These are phyloP conservation scores for Eublepharis macularius DNA, from an alignment of 2,113 vertebrate genomes.

Conservation along the genomic window DNA sequence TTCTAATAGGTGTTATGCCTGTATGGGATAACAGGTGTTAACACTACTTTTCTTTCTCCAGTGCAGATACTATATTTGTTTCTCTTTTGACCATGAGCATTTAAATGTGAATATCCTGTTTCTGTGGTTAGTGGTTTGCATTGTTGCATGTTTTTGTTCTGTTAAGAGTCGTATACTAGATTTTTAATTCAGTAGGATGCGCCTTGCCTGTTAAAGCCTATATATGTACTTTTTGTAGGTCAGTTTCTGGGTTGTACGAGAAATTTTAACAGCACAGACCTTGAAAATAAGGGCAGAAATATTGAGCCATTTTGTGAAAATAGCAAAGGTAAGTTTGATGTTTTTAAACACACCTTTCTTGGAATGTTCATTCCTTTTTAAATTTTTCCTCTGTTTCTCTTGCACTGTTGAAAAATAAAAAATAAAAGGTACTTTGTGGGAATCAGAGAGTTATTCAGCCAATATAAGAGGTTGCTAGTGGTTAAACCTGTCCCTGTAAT, in stretches of 20 bases:
- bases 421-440: neutral
- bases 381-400: neutral
- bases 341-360: neutral
- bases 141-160: neutral
- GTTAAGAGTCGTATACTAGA: neutral
- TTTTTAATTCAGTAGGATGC: neutral
- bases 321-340: conserved; percentile 88
- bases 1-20: too few species aligned
- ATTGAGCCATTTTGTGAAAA: conserved; percentile 95
- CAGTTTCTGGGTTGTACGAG: conserved; percentile 97
- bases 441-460: neutral
- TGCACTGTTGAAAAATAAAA: neutral
- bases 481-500: neutral
- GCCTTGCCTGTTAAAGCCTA: neutral
- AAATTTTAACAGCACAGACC: conserved; percentile 94
- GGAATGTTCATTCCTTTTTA: neutral
- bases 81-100: neutral
- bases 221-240: conserved; percentile 80
- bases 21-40: neutral
- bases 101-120: neutral
- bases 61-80: neutral
- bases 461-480: neutral
- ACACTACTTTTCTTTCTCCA: neutral
- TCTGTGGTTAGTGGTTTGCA: neutral
- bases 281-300: conserved; percentile 96